phyloP scores from a whole-genome alignment of 2,113 vertebrate species.

The Ranitomeya variabilis region DNA sequence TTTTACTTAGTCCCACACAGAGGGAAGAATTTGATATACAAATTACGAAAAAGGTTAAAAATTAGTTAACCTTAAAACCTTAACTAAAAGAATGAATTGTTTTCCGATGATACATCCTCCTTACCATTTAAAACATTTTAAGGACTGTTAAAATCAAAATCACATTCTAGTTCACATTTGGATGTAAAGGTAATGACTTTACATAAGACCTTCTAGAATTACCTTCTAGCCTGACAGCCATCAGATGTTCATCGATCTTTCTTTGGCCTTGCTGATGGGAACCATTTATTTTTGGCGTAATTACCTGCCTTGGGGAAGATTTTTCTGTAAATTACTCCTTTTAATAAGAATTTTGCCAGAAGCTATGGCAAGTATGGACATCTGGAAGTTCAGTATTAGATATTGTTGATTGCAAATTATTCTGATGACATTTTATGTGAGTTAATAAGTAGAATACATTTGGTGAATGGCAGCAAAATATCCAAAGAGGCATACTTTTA shows the following conservation, averaged over 20 bases:
- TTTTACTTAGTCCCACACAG: too few relatives aligned
- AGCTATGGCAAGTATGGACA: constrained; percentile 10
- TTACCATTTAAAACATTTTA: too few relatives aligned
- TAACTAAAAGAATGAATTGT: too few relatives aligned
- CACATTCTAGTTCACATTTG: background rate
- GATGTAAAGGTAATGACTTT: background rate
- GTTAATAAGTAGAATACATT: background rate
- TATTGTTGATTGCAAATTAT: background rate
- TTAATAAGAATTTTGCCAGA: background rate
- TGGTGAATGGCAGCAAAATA: background rate
- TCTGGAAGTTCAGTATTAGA: background rate
- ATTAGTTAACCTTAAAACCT: too few relatives aligned
- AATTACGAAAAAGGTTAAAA: too few relatives aligned
- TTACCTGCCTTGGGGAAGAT: background rate
- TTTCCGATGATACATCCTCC: too few relatives aligned
- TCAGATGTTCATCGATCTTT: background rate
- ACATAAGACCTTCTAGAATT: background rate
- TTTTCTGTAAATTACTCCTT: background rate
- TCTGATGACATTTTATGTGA: background rate
- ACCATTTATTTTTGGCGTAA: background rate
- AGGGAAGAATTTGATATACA: too few relatives aligned
- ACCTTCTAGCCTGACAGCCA: background rate
- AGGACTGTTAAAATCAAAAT: too few relatives aligned
- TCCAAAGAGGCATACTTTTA: background rate
- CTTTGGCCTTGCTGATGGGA: background rate